Conservation (phyloP, 2,797 vertebrate species). For the Macrochelys suwanniensis region DNA sequence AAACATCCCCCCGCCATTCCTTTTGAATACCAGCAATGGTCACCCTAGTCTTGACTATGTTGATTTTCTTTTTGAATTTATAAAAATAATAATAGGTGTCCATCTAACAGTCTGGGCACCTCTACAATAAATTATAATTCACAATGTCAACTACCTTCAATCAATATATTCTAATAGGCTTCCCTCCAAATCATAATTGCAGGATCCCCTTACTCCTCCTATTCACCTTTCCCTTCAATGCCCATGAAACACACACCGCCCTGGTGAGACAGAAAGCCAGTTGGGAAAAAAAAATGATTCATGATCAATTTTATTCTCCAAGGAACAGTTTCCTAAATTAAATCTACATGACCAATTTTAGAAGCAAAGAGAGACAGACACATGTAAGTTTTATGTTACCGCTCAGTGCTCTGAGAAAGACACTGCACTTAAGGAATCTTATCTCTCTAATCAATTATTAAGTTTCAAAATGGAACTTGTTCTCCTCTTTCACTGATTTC, state of each 20-base stretch:
- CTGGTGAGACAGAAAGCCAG: constrained; percentile 18
- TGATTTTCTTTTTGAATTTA: constrained; percentile 64
- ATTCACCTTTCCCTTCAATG: constrained; percentile 40
- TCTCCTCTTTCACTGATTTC: constrained; percentile 62
- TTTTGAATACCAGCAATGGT: constrained; percentile 55
- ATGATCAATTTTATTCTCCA: constrained; percentile 30
- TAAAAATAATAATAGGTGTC: constrained; percentile 58
- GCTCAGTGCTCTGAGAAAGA: constrained; percentile 59
- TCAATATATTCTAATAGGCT: constrained; percentile 70
- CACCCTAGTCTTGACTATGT: constrained; percentile 66
- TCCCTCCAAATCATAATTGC: constrained; percentile 62
- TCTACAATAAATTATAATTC: constrained; percentile 68
- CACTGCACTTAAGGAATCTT: constrained; percentile 72
- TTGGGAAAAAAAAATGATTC: constrained; percentile 7
- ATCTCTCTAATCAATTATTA: constrained; percentile 76
- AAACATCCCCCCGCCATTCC: background rate
- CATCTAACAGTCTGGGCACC: constrained; percentile 47
- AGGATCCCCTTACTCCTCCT: constrained; percentile 41
- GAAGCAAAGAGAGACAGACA: constrained; percentile 61
- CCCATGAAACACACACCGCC: constrained; percentile 36
- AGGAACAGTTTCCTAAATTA: constrained; percentile 23
- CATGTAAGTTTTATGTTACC: constrained; percentile 70
- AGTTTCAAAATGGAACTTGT: constrained; percentile 72
- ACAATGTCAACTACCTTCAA: constrained; percentile 64
- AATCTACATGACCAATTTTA: constrained; percentile 55